Evolutionary conservation across 2,113 vertebrate genomes (phyloP).

Genomic region (Pelodiscus sinensis): DNA sequence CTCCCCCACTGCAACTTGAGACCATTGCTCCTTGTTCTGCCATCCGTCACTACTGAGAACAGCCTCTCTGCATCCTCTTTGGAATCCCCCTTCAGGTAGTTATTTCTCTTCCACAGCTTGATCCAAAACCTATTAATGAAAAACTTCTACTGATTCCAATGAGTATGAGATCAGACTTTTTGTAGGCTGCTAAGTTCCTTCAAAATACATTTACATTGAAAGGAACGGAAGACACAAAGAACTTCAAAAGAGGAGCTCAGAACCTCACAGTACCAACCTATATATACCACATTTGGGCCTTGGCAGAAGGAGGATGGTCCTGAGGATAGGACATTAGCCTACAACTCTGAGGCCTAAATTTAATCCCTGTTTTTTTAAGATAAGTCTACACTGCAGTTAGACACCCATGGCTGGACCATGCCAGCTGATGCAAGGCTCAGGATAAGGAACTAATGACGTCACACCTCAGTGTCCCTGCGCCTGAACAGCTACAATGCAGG

Average conservation of each 20-base stretch:
- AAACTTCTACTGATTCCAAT: conserved; percentile 47
- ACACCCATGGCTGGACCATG: not conserved
- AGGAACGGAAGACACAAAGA: conserved; percentile 1
- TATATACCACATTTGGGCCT: not conserved
- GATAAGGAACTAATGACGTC: not conserved
- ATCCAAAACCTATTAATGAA: conserved; percentile 5
- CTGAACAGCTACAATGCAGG: not conserved
- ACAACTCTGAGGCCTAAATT: no score
- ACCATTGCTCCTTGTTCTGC: no score
- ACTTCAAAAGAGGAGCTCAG: conserved; percentile 18
- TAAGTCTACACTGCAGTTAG: no score
- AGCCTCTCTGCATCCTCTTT: no score
- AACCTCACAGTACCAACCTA: not conserved
- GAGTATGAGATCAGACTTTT: conserved; percentile 35
- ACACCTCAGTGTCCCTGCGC: not conserved
- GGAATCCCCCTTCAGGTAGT: no score
- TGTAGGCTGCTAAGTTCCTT: conserved; percentile 3
- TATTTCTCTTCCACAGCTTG: conserved; percentile 51
- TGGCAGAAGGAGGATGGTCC: not conserved
- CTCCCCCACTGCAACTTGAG: no score
- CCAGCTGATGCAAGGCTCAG: not conserved
- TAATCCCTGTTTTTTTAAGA: no score
- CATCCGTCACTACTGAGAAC: no score
- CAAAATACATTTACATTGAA: not conserved
- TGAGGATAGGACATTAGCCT: no score